Evolutionary conservation across 2,797 vertebrate species (phyloP).

Genomic region (Cyprinella venusta): DNA sequence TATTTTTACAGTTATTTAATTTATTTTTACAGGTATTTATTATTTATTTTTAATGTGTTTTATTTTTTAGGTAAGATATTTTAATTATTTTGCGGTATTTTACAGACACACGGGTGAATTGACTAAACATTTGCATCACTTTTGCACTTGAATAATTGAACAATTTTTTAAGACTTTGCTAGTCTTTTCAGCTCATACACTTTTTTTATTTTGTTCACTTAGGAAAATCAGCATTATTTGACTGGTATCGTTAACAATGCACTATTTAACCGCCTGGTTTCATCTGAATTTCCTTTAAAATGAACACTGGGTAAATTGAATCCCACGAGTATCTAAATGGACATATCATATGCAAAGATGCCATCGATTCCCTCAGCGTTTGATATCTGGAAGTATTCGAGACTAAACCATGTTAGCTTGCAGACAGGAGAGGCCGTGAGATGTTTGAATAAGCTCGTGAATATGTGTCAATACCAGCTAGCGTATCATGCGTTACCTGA

Average conservation of each 20-base stretch:
- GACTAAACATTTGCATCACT: neutral
- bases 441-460: conserved; percentile 20
- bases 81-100: neutral
- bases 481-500: conserved; percentile 40
- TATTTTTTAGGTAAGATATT: neutral
- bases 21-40: neutral
- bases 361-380: neutral
- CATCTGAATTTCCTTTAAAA: neutral
- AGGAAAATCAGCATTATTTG: too few species aligned
- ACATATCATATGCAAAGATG: neutral
- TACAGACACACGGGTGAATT: neutral
- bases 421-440: neutral
- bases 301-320: neutral
- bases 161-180: too few species aligned
- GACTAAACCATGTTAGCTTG: neutral
- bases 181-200: neutral
- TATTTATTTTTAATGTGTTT: too few species aligned
- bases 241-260: neutral
- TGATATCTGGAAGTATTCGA: neutral
- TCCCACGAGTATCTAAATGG: neutral
- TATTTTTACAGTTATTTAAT: neutral
- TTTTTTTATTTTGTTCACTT: too few species aligned
- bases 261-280: neutral
- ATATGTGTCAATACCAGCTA: conserved; percentile 27
- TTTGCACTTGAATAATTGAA: neutral